Conservation (phyloP, 2,797 vertebrate species). For the Propithecus perrieri region DNA sequence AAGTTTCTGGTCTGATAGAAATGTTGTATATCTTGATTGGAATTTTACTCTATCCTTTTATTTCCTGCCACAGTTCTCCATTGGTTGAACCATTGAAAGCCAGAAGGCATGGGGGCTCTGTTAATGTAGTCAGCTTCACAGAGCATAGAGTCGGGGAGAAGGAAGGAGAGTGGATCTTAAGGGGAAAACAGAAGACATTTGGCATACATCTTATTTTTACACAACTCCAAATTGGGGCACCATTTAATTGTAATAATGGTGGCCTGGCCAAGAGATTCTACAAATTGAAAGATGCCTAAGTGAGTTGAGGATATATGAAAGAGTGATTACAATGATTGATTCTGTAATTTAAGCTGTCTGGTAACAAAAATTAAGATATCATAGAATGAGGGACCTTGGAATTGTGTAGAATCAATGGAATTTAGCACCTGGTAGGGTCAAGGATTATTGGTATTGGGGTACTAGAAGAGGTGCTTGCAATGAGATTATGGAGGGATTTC, state of each 20-base stretch:
- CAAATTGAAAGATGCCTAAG: neutral
- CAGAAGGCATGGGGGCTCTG: neutral
- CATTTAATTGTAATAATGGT: constrained; percentile 3
- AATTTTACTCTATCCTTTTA: neutral
- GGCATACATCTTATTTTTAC: neutral
- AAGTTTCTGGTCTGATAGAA: neutral
- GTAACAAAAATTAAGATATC: neutral
- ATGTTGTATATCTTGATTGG: neutral
- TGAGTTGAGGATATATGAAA: neutral
- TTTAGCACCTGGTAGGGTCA: neutral
- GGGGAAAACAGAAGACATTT: neutral
- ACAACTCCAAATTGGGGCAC: neutral
- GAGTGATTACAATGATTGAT: neutral
- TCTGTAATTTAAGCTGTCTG: neutral
- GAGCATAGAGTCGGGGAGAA: neutral
- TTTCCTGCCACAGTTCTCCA: neutral
- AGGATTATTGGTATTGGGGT: neutral
- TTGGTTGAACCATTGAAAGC: neutral
- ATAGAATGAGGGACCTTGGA: neutral
- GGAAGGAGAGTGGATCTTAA: neutral
- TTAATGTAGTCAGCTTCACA: neutral
- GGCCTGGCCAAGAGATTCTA: neutral
- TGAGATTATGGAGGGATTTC: neutral
- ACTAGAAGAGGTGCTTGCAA: neutral
- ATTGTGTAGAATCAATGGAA: neutral